These are phyloP conservation scores for Lochmaea capreae DNA, from an alignment of 2,888 invertebrate genomes.

Conservation along the genomic window DNA sequence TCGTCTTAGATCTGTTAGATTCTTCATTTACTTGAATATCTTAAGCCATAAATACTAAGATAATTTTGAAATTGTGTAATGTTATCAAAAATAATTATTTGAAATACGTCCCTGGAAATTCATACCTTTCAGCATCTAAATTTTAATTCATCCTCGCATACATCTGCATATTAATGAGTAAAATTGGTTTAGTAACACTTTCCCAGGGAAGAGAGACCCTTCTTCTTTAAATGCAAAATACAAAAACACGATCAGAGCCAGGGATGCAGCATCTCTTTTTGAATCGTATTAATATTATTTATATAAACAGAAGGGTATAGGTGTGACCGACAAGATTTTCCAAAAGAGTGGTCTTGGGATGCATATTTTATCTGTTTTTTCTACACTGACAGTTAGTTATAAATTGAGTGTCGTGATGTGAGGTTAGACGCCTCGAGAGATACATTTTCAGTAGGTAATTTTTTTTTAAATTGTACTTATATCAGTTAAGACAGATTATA, in stretches of 20 bases:
- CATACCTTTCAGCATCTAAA: slow-evolving; percentile 18
- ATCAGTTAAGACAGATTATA: too few species aligned
- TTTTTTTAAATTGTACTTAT: not conserved
- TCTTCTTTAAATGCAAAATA: slow-evolving; percentile 55
- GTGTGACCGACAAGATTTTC: slow-evolving; percentile 66
- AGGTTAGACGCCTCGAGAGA: not conserved
- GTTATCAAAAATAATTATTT: not conserved
- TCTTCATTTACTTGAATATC: not conserved
- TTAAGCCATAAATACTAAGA: too few species aligned
- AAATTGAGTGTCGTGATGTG: slow-evolving; percentile 18
- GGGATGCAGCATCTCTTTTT: slow-evolving; percentile 32
- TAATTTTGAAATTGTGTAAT: not conserved
- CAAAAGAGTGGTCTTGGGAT: slow-evolving; percentile 51
- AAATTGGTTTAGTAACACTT: slow-evolving; percentile 53
- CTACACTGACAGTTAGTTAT: slow-evolving; percentile 22
- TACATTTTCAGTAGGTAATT: slow-evolving; percentile 1
- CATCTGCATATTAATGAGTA: slow-evolving; percentile 53
- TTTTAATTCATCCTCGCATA: slow-evolving; percentile 46
- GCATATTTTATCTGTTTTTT: slow-evolving; percentile 38
- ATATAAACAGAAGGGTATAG: slow-evolving; percentile 63
- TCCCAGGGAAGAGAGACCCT: slow-evolving; percentile 52
- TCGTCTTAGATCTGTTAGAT: not conserved
- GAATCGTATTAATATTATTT: slow-evolving; percentile 50
- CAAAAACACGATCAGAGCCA: slow-evolving; percentile 36
- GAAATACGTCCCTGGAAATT: slow-evolving; percentile 33